Conservation (phyloP, 1,140 invertebrate species). For the Catajapyx aquilonaris region DNA sequence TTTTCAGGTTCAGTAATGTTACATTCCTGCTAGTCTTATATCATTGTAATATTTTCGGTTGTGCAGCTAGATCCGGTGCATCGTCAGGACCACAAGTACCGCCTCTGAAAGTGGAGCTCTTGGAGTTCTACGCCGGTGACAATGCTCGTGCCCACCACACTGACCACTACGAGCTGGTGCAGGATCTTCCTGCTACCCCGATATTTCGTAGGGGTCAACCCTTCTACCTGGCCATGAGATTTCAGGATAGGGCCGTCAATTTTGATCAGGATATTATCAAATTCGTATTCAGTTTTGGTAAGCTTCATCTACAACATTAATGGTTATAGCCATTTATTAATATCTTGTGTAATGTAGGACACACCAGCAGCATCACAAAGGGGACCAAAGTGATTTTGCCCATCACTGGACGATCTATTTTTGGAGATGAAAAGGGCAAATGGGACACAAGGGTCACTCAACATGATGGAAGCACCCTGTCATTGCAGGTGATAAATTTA, state of each 20-base stretch:
- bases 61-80: too few relatives aligned
- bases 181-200: conserved; percentile 25
- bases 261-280: conserved; percentile 29
- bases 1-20: too few relatives aligned
- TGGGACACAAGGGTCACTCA: conserved; percentile 29
- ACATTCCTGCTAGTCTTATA: too few relatives aligned
- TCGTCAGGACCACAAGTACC: too few relatives aligned
- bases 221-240: conserved; percentile 35
- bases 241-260: conserved; percentile 27
- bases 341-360: conserved; percentile 25
- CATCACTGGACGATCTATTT: conserved; percentile 19
- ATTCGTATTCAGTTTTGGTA: conserved; percentile 36
- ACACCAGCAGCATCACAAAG: conserved; percentile 31
- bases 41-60: too few relatives aligned
- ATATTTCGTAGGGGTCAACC: conserved; percentile 39
- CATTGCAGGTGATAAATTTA: conserved; percentile 24
- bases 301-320: too few relatives aligned
- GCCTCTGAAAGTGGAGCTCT: conserved; percentile 31
- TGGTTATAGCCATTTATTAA: too few relatives aligned
- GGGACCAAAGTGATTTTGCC: conserved; percentile 32
- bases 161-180: conserved; percentile 34
- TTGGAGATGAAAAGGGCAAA: conserved; percentile 21
- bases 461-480: conserved; percentile 25
- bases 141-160: conserved; percentile 40
- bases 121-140: conserved; percentile 35